A percentile compares a stretch with the other conserved stretches of the same genome.
Evolutionary conservation across 92 coral and sea anemone species (phyloP).

Genomic region (Paragorgia papillata): DNA sequence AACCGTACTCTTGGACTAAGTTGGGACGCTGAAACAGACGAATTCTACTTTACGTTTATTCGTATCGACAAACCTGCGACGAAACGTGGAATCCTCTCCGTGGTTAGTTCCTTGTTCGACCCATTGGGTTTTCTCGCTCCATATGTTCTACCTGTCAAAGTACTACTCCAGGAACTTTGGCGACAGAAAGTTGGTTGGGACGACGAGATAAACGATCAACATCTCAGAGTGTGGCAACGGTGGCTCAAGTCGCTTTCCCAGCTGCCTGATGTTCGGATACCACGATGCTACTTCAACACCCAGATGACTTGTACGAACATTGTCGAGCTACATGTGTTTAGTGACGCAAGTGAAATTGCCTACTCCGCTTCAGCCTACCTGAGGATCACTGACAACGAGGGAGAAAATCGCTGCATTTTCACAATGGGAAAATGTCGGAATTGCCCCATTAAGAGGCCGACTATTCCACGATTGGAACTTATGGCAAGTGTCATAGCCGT

Average conservation of each 20-base stretch:
- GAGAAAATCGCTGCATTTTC: background rate
- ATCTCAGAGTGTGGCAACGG: constrained; percentile 1
- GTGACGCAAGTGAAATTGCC: constrained; percentile 33
- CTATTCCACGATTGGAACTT: constrained; percentile 18
- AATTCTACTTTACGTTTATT: constrained; percentile 48
- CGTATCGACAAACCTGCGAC: constrained; percentile 43
- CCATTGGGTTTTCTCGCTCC: constrained; percentile 62
- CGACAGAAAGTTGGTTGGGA: constrained; percentile 50
- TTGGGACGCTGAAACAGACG: constrained; percentile 65
- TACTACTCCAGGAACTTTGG: constrained; percentile 46
- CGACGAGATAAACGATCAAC: constrained; percentile 36
- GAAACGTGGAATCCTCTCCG: constrained; percentile 58
- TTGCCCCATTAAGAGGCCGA: background rate
- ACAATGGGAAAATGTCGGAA: constrained; percentile 20
- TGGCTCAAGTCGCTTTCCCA: constrained; percentile 13
- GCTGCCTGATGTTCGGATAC: background rate
- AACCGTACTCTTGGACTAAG: constrained; percentile 57
- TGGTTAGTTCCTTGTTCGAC: constrained; percentile 56
- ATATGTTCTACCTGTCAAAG: constrained; percentile 49
- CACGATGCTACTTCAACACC: constrained; percentile 1
- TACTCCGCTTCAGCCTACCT: constrained; percentile 24
- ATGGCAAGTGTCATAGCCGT: constrained; percentile 15
- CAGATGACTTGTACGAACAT: background rate
- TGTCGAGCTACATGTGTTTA: constrained; percentile 26
- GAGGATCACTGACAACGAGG: background rate